Evolutionary conservation across 2,113 vertebrate genomes (phyloP).

Genomic region (Gopherus evgoodei): DNA sequence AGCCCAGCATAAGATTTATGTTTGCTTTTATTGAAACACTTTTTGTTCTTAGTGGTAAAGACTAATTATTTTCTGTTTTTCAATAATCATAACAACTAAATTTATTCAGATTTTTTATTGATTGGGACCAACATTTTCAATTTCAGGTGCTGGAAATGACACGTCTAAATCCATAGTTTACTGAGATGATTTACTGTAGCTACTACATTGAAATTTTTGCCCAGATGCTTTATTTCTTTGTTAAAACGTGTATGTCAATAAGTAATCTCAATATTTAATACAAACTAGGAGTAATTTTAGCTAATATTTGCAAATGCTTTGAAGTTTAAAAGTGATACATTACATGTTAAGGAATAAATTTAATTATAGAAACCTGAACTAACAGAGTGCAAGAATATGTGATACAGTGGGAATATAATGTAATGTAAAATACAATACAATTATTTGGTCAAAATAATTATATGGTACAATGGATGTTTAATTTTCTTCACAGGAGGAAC

Average conservation of each 20-base stretch:
- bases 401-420: background rate
- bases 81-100: background rate
- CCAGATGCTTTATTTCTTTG: background rate
- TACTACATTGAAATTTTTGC: background rate
- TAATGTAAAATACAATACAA: conserved; percentile 3
- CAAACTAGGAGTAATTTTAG: background rate
- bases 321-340: background rate
- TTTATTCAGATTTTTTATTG: background rate
- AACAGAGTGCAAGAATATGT: background rate
- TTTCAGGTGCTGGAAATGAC: background rate
- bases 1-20: fast-evolving
- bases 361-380: conserved; percentile 24
- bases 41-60: background rate
- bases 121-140: background rate
- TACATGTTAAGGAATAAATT: background rate
- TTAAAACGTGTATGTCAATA: background rate
- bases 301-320: background rate
- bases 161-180: background rate
- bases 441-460: conserved; percentile 19
- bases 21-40: background rate
- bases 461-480: background rate
- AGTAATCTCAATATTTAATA: background rate
- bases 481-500: conserved; percentile 28
- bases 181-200: background rate
- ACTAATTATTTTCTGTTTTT: background rate